phyloP scores from a whole-genome alignment of 2,888 invertebrate genomes.

The Lithophane ornitopus region DNA sequence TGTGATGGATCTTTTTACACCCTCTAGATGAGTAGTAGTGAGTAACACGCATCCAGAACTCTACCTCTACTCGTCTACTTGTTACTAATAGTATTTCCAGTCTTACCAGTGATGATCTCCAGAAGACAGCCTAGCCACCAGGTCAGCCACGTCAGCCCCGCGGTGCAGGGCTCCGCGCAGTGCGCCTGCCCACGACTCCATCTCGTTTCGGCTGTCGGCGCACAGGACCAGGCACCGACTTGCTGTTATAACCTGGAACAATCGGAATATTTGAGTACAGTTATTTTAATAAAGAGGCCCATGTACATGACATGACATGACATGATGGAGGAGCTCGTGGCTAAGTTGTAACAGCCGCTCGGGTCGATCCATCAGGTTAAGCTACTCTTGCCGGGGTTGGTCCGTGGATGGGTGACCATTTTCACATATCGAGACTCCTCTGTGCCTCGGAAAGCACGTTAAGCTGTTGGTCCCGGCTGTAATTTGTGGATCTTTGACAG shows the following conservation, averaged over 20 bases:
- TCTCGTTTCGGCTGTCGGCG: slow-evolving; percentile 95
- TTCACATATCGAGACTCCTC: no score
- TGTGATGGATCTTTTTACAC: no score
- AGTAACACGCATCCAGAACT: neutral
- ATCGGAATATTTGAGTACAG: slow-evolving; percentile 24
- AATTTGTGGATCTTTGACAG: no score
- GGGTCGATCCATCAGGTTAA: no score
- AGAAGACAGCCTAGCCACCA: slow-evolving; percentile 90
- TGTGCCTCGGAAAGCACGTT: no score
- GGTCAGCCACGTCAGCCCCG: slow-evolving; percentile 89
- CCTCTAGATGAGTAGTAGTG: no score
- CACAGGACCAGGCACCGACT: slow-evolving; percentile 94
- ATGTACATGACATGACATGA: neutral
- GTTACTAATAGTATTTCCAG: neutral
- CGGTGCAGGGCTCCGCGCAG: slow-evolving; percentile 93
- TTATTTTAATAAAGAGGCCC: neutral
- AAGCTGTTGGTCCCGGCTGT: no score
- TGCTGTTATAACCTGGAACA: slow-evolving; percentile 93
- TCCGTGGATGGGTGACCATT: no score
- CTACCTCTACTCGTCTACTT: neutral
- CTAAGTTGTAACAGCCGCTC: no score
- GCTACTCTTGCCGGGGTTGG: no score
- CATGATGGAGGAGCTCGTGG: no score
- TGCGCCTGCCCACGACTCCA: slow-evolving; percentile 98
- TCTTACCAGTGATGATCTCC: slow-evolving; percentile 88